Percentiles rank a stretch among this genome's conserved stretches.
phyloP scores from a whole-genome alignment of 2,797 vertebrate species.

The Squalus acanthias region DNA sequence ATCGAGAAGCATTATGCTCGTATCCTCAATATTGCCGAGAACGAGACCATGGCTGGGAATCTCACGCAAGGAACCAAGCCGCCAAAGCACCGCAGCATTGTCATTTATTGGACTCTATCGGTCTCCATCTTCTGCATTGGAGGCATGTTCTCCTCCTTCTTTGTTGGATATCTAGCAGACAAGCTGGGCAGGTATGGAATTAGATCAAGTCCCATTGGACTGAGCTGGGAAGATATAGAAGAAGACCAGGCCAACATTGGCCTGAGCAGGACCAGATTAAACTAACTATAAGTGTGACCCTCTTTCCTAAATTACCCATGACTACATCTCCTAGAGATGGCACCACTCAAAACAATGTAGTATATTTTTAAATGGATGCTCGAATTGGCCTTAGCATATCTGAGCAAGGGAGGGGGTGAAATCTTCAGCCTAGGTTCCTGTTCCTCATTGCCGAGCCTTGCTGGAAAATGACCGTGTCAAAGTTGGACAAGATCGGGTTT shows the following conservation, averaged over 20 bases:
- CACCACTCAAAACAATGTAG: background rate
- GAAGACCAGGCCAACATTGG: background rate
- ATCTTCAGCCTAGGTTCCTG: background rate
- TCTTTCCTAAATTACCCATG: background rate
- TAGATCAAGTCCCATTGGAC: background rate
- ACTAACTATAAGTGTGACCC: background rate
- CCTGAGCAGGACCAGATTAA: background rate
- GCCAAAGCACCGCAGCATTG: conserved; percentile 51
- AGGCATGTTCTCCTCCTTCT: conserved; percentile 86
- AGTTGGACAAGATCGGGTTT: background rate
- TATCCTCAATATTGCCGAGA: conserved; percentile 58
- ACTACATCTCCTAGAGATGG: background rate
- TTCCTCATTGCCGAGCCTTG: background rate
- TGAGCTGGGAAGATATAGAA: background rate
- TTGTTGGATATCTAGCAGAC: conserved; percentile 83
- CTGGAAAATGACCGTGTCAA: background rate
- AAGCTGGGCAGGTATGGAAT: conserved; percentile 71
- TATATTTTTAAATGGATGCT: background rate
- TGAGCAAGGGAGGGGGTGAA: background rate
- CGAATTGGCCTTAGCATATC: background rate
- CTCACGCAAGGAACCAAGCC: background rate
- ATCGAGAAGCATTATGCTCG: conserved; percentile 73
- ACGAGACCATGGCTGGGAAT: background rate
- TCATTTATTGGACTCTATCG: conserved; percentile 86
- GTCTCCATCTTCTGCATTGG: conserved; percentile 85